These are phyloP conservation scores for Pandemis cinnamomeana DNA, from an alignment of 2,888 invertebrate species.

Conservation along the genomic window DNA sequence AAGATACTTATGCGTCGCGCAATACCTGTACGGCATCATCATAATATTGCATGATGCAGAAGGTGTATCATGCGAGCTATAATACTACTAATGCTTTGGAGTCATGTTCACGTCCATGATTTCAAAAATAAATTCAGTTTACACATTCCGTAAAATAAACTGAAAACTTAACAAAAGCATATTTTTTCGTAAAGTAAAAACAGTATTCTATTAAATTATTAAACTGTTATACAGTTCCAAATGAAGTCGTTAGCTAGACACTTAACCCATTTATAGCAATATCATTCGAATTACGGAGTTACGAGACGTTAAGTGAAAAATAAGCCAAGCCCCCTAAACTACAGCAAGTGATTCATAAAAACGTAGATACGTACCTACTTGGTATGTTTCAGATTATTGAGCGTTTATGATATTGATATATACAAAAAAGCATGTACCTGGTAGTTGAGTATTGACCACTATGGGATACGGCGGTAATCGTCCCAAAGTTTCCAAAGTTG, in stretches of 20 bases:
- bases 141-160: no score
- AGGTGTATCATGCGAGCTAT: no score
- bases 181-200: no score
- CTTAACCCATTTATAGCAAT: neutral
- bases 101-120: no score
- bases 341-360: neutral
- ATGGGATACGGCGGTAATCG: slow-evolving; percentile 88
- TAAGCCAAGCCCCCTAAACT: neutral
- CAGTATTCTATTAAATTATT: no score
- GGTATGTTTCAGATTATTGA: neutral
- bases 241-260: neutral
- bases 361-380: neutral
- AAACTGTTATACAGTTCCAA: neutral
- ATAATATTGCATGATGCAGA: no score
- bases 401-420: neutral
- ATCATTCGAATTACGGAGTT: neutral
- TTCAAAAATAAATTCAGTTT: no score
- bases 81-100: no score
- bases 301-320: slow-evolving; percentile 2
- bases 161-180: no score
- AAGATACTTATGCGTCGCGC: no score
- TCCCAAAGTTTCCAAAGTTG: slow-evolving; percentile 86
- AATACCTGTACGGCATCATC: no score
- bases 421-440: slow-evolving; percentile 70
- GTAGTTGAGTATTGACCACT: slow-evolving; percentile 83